Base-by-base conservation (phyloP, 2,797 vertebrate species). In the Mallotus villosus region DNA sequence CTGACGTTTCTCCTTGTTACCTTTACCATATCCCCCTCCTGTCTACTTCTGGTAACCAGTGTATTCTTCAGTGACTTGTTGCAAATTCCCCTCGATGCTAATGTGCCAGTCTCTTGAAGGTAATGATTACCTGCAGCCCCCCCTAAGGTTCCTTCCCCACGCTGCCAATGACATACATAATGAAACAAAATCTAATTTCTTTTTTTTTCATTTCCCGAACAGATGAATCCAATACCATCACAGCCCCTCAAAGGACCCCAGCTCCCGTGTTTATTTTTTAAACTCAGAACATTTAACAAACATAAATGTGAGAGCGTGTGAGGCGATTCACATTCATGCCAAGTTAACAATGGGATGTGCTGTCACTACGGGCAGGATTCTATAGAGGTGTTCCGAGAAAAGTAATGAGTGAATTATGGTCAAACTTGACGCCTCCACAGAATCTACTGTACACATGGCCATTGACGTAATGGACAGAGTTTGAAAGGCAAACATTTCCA, bases 141-240 rank as follows among this genome's bases (percentile, higher is more conserved):
- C 71, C 64, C n/a, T 69, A 87, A 88, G 90, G 86, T 91, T 86
- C 84, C 86, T 84, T 76, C 78, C 85, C 82, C 46, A 51, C 80
- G 84, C 85, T 17, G 84, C 85, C 58, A 75, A 85, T 72, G 71
- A 89, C 89, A 90, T 87, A 86, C 90, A 91, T 92, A 90, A 92
- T 92, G 90, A 86, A 90, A 91, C 86, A 73, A 91, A 91, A 91
- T 91, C 87, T 75, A 87, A 85, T 92, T 88, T 87, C 74, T 84
- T 88, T 83, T 82, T 82, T 86, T 88, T 90, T 91, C 76, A 87
- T 90, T 90, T 89, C 79, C 81, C 76, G 76, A 87, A 84, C 87
- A 83, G 87, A 84, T 84, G 83, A 89, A 91, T 91, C 85, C 80
- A 89, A 90, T 92, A 87, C 83, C 68, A 68, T 76, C 82, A 77